Percentiles rank a stretch among this genome's conserved stretches.
Evolutionary conservation across 2,888 invertebrate species (phyloP).

Genomic region (Ditylenchus weischeri): DNA sequence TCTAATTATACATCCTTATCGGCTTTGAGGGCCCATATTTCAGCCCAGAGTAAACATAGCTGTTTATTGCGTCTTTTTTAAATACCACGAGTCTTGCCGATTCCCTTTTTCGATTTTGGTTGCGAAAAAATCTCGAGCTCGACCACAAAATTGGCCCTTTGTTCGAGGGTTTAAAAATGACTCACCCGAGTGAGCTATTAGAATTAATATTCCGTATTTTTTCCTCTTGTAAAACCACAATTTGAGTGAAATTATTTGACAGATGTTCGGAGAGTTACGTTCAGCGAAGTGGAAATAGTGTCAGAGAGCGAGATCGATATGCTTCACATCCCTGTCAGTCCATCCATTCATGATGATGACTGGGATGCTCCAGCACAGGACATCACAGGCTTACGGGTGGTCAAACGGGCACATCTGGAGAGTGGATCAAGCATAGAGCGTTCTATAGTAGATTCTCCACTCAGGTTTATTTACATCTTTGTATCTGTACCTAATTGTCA

Average conservation of each 20-base stretch:
- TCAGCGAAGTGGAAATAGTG: conserved; percentile 31
- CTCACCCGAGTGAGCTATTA: no score
- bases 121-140: no score
- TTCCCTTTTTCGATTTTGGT: no score
- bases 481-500: not conserved
- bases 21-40: no score
- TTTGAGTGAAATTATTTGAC: not conserved
- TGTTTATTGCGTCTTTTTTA: no score
- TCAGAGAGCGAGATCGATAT: conserved; percentile 17
- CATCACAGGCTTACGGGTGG: conserved; percentile 32
- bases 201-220: not conserved
- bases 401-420: conserved; percentile 34
- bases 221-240: not conserved
- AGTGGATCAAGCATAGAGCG: conserved; percentile 27
- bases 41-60: no score
- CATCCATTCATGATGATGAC: conserved; percentile 27
- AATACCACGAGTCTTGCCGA: no score
- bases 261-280: conserved; percentile 5
- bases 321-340: not conserved
- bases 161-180: no score
- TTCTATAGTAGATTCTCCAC: conserved; percentile 34
- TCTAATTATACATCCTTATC: no score
- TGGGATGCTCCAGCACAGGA: conserved; percentile 32
- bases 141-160: no score
- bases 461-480: conserved; percentile 25